A percentile compares a stretch with the other conserved stretches of the same genome.
Evolutionary conservation across 2,888 invertebrate genomes (phyloP).

Genomic region (Achlya flavicornis): DNA sequence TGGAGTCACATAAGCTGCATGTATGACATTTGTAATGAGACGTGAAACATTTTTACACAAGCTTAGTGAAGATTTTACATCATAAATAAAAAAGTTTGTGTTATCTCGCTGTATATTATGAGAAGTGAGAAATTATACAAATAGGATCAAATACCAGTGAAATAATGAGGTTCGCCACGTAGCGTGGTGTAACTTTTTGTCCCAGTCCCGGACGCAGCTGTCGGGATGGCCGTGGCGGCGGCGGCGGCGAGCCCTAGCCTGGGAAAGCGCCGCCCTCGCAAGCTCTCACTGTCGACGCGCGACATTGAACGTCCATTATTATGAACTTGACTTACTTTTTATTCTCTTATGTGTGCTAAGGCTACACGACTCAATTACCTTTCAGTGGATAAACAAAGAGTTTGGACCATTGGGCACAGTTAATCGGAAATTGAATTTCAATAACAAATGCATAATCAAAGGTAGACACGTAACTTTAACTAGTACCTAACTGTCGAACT

Average conservation of each 20-base stretch:
- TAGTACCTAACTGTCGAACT: too few relatives aligned
- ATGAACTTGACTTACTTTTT: conserved; percentile 61
- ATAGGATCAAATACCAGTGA: conserved; percentile 13
- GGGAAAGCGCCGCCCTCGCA: conserved; percentile 65
- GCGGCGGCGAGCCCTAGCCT: conserved; percentile 43
- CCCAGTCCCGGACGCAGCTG: conserved; percentile 48
- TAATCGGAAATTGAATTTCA: not conserved
- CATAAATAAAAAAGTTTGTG: not conserved
- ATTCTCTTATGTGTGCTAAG: conserved; percentile 27
- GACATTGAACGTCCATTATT: conserved; percentile 66
- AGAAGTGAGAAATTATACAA: not conserved
- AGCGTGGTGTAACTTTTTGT: conserved; percentile 48
- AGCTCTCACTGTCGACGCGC: conserved; percentile 37
- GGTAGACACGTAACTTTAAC: too few relatives aligned
- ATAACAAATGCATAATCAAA: too few relatives aligned
- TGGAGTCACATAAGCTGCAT: not conserved
- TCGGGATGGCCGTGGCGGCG: conserved; percentile 22
- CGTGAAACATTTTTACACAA: not conserved
- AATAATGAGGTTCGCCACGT: conserved; percentile 36
- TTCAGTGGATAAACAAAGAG: not conserved
- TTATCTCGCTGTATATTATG: not conserved
- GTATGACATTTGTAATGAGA: not conserved
- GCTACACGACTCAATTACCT: not conserved
- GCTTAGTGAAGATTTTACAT: not conserved
- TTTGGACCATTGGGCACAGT: not conserved